Evolutionary conservation across 2,113 vertebrate genomes (phyloP).

Genomic region (Indicator indicator): DNA sequence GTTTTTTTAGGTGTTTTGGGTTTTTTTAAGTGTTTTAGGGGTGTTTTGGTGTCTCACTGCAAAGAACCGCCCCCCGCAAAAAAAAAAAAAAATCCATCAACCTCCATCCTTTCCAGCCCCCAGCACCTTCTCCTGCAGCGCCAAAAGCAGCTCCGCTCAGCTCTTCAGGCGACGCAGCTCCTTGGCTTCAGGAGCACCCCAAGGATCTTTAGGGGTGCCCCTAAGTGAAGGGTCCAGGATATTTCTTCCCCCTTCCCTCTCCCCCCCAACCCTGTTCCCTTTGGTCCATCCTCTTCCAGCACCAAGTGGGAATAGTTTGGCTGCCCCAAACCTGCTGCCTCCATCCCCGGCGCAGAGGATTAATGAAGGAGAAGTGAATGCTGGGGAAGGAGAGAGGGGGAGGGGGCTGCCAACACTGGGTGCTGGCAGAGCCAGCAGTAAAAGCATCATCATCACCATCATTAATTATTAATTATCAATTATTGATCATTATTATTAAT

Average conservation of each 20-base stretch:
- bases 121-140: neutral
- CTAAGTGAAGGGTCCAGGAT: neutral
- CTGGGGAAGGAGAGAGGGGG: neutral
- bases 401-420: neutral
- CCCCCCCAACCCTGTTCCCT: neutral
- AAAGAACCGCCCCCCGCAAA: neutral
- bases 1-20: too few species aligned
- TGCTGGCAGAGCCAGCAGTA: neutral
- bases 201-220: neutral
- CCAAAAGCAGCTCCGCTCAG: neutral
- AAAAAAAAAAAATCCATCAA: too few species aligned
- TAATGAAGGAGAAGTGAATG: constrained; percentile 51
- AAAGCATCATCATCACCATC: neutral
- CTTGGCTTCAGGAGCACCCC: neutral
- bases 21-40: neutral
- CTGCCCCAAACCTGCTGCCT: neutral
- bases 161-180: neutral
- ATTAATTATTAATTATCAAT: too few species aligned
- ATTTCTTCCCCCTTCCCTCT: neutral
- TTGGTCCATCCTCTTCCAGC: neutral
- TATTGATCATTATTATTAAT: too few species aligned
- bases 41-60: neutral
- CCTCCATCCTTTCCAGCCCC: neutral
- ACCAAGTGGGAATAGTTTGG: neutral
- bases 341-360: neutral